phyloP scores from a whole-genome alignment of 2,113 vertebrate species.

The Stomatorhinus ivindoensis region DNA sequence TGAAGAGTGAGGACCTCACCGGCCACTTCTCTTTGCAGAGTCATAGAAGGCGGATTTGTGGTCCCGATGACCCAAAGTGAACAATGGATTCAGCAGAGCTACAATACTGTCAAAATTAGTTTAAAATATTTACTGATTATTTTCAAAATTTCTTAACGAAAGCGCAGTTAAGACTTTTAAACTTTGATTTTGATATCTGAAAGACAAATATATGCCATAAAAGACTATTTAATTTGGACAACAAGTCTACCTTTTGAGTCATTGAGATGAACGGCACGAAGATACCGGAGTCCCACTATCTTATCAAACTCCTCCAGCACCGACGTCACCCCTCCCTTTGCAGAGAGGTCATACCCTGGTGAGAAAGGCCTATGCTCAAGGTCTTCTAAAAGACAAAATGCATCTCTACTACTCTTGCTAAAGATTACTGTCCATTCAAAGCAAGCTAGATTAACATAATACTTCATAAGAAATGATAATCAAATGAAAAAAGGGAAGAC shows the following conservation, averaged over 20 bases:
- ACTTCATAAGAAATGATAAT: neutral
- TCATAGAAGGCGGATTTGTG: neutral
- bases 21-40: neutral
- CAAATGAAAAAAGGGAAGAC: neutral
- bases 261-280: constrained; percentile 65
- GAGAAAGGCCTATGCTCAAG: neutral
- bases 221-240: neutral
- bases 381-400: neutral
- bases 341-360: constrained; percentile 61
- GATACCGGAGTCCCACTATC: constrained; percentile 58
- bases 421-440: neutral
- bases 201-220: neutral
- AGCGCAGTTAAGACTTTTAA: neutral
- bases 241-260: constrained; percentile 62
- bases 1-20: neutral
- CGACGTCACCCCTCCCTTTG: constrained; percentile 52
- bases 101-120: neutral
- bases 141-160: neutral
- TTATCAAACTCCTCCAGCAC: constrained; percentile 61
- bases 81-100: neutral
- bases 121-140: neutral
- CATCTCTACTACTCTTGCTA: neutral
- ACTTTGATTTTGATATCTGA: neutral
- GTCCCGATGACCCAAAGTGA: neutral
- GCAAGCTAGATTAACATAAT: neutral